Conservation (phyloP, 2,888 invertebrate genomes). For the Tiphia femorata region DNA sequence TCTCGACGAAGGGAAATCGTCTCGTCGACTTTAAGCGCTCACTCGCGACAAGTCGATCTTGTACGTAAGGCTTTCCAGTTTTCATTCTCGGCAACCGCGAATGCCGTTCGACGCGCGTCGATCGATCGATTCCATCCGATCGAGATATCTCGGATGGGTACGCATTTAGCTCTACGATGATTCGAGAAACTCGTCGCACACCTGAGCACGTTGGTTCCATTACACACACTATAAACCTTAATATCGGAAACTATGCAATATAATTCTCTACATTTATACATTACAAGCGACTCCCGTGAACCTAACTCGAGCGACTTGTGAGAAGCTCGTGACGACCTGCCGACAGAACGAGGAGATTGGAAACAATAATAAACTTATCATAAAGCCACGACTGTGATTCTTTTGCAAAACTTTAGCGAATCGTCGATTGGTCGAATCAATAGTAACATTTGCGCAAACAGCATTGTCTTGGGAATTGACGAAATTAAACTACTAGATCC, state of each 20-base stretch:
- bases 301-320: slow-evolving; percentile 26
- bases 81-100: slow-evolving; percentile 34
- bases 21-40: not conserved
- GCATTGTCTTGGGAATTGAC: no score
- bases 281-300: slow-evolving; percentile 22
- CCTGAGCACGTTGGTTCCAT: slow-evolving; percentile 5
- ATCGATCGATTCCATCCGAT: not conserved
- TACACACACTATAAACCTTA: slow-evolving; percentile 32
- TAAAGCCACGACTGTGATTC: no score
- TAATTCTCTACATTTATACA: slow-evolving; percentile 36
- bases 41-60: not conserved
- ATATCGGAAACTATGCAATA: slow-evolving; percentile 40
- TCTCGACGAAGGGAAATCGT: slow-evolving; percentile 11
- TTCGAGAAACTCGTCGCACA: not conserved
- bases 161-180: not conserved
- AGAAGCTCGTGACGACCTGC: slow-evolving; percentile 16
- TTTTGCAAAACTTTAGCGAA: no score
- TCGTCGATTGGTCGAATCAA: no score
- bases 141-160: not conserved
- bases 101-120: slow-evolving; percentile 1
- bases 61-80: slow-evolving; percentile 40
- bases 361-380: not conserved
- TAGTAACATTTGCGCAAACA: no score
- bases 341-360: not conserved
- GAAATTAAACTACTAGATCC: no score